Evolutionary conservation across 2,888 invertebrate species (phyloP).

Genomic region (Sialis fuliginosa): DNA sequence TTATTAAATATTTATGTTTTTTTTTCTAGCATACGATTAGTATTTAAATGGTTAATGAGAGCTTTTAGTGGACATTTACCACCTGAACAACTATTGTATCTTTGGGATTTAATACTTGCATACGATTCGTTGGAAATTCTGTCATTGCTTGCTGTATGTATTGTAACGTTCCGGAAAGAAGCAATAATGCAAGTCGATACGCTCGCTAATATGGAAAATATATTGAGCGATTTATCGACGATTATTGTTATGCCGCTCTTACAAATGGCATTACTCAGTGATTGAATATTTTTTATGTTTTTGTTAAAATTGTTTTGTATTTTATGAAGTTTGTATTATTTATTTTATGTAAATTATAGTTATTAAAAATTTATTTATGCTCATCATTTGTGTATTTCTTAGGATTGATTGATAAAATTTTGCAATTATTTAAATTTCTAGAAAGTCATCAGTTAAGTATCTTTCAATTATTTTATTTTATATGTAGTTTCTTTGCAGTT

Average conservation of each 20-base stretch:
- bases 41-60: conserved; percentile 92
- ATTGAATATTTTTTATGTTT: conserved; percentile 19
- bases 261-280: conserved; percentile 59
- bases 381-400: too few species aligned
- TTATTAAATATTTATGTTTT: conserved; percentile 2
- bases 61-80: conserved; percentile 90
- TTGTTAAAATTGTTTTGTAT: too few species aligned
- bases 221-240: conserved; percentile 74
- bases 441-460: too few species aligned
- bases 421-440: too few species aligned
- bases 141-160: conserved; percentile 67
- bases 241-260: conserved; percentile 70
- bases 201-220: conserved; percentile 67
- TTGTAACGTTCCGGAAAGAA: conserved; percentile 71
- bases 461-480: too few species aligned
- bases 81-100: conserved; percentile 74
- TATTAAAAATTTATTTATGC: too few species aligned
- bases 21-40: conserved; percentile 56
- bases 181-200: conserved; percentile 60
- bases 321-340: too few species aligned
- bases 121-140: conserved; percentile 85
- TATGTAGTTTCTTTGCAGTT: too few species aligned
- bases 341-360: too few species aligned
- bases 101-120: conserved; percentile 87
- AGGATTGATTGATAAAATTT: too few species aligned